These are phyloP conservation scores for Molothrus aeneus DNA, from an alignment of 2,797 vertebrate species.

Conservation along the genomic window DNA sequence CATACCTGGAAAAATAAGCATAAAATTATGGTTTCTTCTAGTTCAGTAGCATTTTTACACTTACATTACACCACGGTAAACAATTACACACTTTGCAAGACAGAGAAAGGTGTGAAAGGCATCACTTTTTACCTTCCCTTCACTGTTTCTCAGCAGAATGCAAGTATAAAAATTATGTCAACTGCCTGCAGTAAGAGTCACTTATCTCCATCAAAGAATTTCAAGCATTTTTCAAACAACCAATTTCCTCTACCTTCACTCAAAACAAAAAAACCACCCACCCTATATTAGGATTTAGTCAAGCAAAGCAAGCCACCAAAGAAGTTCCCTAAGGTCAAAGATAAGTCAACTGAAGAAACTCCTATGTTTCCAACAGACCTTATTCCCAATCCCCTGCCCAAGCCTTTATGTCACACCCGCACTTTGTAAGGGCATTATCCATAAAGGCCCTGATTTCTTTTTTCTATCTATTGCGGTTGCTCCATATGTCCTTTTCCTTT, in stretches of 20 bases:
- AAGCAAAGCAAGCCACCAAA: not conserved
- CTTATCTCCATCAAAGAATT: not conserved
- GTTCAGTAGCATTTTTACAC: constrained; percentile 24
- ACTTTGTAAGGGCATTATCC: not conserved
- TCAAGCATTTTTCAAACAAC: not conserved
- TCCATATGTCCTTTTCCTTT: not conserved
- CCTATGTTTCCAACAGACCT: not conserved
- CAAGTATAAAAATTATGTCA: not conserved
- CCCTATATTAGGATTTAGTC: not conserved
- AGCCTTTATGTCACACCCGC: not conserved
- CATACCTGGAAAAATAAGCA: constrained; percentile 26
- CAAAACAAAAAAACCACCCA: not conserved
- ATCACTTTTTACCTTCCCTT: not conserved
- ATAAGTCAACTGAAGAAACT: not conserved
- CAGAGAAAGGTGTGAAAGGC: not conserved
- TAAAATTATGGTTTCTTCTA: constrained; percentile 36
- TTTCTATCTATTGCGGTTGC: not conserved
- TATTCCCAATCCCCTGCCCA: not conserved
- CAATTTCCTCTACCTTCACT: not conserved
- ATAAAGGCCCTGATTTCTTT: not conserved
- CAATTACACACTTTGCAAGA: constrained; percentile 19
- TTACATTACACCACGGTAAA: not conserved
- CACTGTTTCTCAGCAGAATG: not conserved
- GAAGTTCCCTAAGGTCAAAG: not conserved
- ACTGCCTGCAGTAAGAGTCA: not conserved